These are phyloP conservation scores for Acronicta psi DNA, from an alignment of 2,888 invertebrate species.

Conservation along the genomic window DNA sequence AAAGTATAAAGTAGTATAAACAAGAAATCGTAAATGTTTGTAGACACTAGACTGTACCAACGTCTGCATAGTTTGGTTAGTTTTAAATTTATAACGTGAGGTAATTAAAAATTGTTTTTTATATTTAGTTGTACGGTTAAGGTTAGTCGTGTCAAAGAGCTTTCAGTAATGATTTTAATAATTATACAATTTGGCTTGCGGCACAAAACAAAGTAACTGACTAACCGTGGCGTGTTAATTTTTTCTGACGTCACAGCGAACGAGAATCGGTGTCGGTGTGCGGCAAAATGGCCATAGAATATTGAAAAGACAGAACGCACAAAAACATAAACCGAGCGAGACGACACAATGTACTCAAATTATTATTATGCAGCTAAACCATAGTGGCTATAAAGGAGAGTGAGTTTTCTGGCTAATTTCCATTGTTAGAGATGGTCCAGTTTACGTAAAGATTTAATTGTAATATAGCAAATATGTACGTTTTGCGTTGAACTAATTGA, in stretches of 20 bases:
- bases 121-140: too few relatives aligned
- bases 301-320: conserved; percentile 7
- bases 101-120: too few relatives aligned
- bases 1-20: too few relatives aligned
- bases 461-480: too few relatives aligned
- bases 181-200: background rate
- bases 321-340: conserved; percentile 1
- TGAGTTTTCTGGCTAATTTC: conserved; percentile 9
- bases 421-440: background rate
- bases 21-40: too few relatives aligned
- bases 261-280: conserved; percentile 4
- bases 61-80: too few relatives aligned
- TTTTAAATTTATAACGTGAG: too few relatives aligned
- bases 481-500: too few relatives aligned
- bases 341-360: background rate
- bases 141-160: too few relatives aligned
- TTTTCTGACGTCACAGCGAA: conserved; percentile 8
- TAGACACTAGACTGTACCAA: too few relatives aligned
- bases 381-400: conserved; percentile 1
- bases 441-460: background rate
- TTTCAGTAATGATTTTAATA: too few relatives aligned
- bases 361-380: conserved; percentile 4
- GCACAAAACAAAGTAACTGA: conserved; percentile 1
- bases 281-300: conserved; percentile 12
- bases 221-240: conserved; percentile 2